Evolutionary conservation across 1,140 invertebrate genomes (phyloP).

Genomic region (Stegodyphus mimosarum): DNA sequence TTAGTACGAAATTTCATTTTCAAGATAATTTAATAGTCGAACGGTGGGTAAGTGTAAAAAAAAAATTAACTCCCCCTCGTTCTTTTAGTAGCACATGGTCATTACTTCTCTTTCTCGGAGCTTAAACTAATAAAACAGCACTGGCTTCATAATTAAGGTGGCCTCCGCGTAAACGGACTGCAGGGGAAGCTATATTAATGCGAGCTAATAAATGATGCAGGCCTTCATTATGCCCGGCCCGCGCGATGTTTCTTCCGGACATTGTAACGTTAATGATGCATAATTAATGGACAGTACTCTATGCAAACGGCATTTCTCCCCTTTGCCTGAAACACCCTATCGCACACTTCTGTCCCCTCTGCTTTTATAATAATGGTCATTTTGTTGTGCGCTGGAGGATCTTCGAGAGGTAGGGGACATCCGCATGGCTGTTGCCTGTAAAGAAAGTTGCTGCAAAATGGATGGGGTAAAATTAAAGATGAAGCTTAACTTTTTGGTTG

Average conservation of each 20-base stretch:
- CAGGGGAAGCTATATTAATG: constrained; percentile 45
- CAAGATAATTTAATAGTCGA: constrained; percentile 42
- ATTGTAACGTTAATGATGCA: constrained; percentile 59
- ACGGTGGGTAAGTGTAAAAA: not conserved
- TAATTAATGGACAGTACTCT: constrained; percentile 56
- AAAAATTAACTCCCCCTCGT: constrained; percentile 5
- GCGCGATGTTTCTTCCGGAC: constrained; percentile 45
- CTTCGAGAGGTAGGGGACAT: no score
- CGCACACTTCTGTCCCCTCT: not conserved
- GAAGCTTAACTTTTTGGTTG: no score
- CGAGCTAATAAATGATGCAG: constrained; percentile 55
- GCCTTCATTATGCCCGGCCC: constrained; percentile 33
- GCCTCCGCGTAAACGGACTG: constrained; percentile 18
- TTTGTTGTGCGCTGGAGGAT: constrained; percentile 3
- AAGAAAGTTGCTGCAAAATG: no score
- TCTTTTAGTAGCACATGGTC: constrained; percentile 10
- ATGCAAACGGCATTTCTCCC: constrained; percentile 27
- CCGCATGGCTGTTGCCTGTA: no score
- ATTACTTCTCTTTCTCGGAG: constrained; percentile 28
- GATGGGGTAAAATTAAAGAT: no score
- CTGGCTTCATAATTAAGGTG: constrained; percentile 52
- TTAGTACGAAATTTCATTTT: constrained; percentile 10
- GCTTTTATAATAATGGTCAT: constrained; percentile 43
- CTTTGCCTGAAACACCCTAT: not conserved
- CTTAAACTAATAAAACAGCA: constrained; percentile 57